Conservation (phyloP, 2,113 vertebrate genomes). For the Origma solitaria region DNA sequence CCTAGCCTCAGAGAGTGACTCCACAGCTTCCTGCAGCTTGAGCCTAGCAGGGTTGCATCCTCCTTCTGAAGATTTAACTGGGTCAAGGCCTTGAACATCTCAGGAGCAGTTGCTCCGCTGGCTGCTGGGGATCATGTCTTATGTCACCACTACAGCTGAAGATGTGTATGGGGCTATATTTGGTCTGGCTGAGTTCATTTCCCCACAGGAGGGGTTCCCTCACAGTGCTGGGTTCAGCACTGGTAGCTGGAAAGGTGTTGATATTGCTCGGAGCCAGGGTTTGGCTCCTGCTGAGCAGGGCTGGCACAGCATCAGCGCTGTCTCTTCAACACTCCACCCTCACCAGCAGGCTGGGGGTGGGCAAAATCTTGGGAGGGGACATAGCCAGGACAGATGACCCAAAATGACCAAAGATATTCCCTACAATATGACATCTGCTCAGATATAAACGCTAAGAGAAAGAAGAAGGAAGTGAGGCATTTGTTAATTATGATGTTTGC, state of each 20-base stretch:
- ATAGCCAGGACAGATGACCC: not conserved
- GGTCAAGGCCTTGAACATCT: not conserved
- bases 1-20: not conserved
- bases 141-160: not conserved
- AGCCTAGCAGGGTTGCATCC: not conserved
- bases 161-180: not conserved
- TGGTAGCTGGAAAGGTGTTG: not conserved
- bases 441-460: not conserved
- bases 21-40: not conserved
- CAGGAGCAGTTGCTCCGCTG: not conserved
- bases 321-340: not conserved
- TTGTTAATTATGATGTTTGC: not conserved
- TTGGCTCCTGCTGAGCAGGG: not conserved
- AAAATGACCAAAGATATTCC: not conserved
- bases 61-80: not conserved
- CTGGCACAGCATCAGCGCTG: not conserved
- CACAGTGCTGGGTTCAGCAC: accelerated
- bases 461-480: not conserved
- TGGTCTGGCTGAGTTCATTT: not conserved
- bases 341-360: not conserved
- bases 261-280: no score
- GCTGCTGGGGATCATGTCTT: not conserved
- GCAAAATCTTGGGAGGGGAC: not conserved
- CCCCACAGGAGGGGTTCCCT: not conserved
- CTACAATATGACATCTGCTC: not conserved